Evolutionary conservation across 2,113 vertebrate genomes (phyloP).

Genomic region (Lepus americanus): DNA sequence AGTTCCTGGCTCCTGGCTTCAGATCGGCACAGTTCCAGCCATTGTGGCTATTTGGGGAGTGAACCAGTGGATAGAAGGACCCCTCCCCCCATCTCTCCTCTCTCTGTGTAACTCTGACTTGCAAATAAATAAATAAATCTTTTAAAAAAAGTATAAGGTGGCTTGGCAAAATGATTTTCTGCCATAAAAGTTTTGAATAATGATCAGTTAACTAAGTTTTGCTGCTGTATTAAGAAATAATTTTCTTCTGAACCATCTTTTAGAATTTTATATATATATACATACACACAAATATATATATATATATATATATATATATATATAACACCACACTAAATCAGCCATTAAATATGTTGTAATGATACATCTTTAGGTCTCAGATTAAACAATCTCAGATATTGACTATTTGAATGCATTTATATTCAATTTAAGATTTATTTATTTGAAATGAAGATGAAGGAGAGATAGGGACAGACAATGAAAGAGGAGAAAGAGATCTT

Average conservation of each 20-base stretch:
- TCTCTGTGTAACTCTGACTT: too few relatives aligned
- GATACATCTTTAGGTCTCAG: background rate
- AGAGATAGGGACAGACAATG: too few relatives aligned
- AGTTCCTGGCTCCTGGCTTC: too few relatives aligned
- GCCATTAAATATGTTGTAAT: background rate
- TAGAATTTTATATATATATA: too few relatives aligned
- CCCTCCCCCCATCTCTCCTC: too few relatives aligned
- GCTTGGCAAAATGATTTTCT: conserved; percentile 7
- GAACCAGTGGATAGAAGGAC: too few relatives aligned
- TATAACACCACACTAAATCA: background rate
- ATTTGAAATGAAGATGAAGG: too few relatives aligned
- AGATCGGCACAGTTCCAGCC: too few relatives aligned
- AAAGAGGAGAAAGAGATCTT: too few relatives aligned
- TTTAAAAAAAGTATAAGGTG: background rate
- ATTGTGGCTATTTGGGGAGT: too few relatives aligned
- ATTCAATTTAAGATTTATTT: background rate
- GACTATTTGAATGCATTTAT: background rate
- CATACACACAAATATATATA: too few relatives aligned
- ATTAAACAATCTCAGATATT: background rate
- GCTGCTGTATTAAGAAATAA: background rate
- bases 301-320: background rate
- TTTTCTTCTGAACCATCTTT: background rate
- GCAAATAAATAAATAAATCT: too few relatives aligned
- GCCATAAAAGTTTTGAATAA: background rate
- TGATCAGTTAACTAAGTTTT: background rate